Base-by-base conservation (phyloP, 2,888 invertebrate genomes). In the Leptopilina syphax region DNA sequence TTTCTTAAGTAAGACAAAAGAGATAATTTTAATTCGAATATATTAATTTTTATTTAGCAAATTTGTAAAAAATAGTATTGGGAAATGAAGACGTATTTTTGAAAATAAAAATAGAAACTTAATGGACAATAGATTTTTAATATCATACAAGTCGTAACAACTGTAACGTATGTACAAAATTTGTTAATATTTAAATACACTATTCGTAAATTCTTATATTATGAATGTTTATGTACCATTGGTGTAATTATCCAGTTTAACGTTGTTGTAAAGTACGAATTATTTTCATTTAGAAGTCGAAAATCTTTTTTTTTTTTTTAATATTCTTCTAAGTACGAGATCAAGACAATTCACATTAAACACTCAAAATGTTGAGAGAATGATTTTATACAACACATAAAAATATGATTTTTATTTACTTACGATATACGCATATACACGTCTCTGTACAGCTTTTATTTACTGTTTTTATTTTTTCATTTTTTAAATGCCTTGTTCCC, bases 161-260 rank as follows among this genome's bases (percentile, higher is more conserved):
- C 89, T 85, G 87, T 86, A 87, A 87, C 87, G 86, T 90, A 90
- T 90, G 88, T 90, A 90, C 90, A 90, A 89, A 90, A 88, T 85
- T 88, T 87, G 87, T 88, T 86, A 88, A 88, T 86, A 87, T 87
- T 87, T 89, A 87, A 87, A 88, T 88, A 87, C 86, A 88, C 84
- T 83, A 65, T 41, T 76, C 60, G 41, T 76, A 63, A 47, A 24
- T 27, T 70, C 8, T 54, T 50, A 27, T 27, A 50, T 44, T 44
- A 44, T 44, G 44, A 44, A 70, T 70, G 50, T 54, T 70, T 54
- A 70, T 54, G 27, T 68, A 68, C 44, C 6, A 18, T 47, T 68
- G 10, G 10, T 68, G 44, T n/a, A 67, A 18, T 70, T 50, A 73
- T 57, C 27, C 57, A 54, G 54, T 54, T 57, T 34, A 73, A 73